These are phyloP conservation scores for Eurosta solidaginis DNA, from an alignment of 1,140 invertebrate genomes.

Conservation along the genomic window DNA sequence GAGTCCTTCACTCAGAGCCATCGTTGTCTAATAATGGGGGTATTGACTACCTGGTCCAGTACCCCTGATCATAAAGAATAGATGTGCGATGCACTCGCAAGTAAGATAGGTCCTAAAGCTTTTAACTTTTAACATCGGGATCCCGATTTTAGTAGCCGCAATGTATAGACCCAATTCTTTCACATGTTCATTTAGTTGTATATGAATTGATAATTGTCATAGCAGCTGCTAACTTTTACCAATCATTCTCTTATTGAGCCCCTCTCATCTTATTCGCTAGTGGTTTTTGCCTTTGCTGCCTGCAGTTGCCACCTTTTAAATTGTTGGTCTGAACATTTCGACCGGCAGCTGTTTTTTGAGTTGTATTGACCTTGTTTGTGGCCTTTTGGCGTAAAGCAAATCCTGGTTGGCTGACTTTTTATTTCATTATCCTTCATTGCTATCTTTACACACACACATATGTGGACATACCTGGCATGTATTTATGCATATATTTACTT, in stretches of 20 bases:
- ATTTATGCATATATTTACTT: neutral
- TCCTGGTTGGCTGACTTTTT: neutral
- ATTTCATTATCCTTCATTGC: neutral
- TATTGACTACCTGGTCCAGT: too few species aligned
- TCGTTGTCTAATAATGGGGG: too few species aligned
- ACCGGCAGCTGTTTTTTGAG: conserved; percentile 1
- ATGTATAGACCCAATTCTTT: too few species aligned
- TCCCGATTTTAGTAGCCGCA: too few species aligned
- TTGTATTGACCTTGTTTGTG: conserved; percentile 7
- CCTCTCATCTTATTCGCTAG: neutral
- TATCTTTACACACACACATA: neutral
- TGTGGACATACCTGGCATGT: too few species aligned
- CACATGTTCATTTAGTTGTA: neutral
- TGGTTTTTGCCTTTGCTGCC: neutral
- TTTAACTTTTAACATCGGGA: too few species aligned
- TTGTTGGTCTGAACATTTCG: neutral
- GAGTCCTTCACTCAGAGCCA: too few species aligned
- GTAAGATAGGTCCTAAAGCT: too few species aligned
- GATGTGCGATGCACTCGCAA: too few species aligned
- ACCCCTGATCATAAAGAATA: too few species aligned
- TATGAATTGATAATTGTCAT: neutral
- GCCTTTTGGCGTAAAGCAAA: neutral
- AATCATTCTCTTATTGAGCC: neutral
- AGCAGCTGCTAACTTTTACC: conserved; percentile 22
- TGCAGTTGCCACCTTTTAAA: neutral